Base-by-base conservation (phyloP, 1,140 invertebrate species). In the Drosophila chauvacae region DNA sequence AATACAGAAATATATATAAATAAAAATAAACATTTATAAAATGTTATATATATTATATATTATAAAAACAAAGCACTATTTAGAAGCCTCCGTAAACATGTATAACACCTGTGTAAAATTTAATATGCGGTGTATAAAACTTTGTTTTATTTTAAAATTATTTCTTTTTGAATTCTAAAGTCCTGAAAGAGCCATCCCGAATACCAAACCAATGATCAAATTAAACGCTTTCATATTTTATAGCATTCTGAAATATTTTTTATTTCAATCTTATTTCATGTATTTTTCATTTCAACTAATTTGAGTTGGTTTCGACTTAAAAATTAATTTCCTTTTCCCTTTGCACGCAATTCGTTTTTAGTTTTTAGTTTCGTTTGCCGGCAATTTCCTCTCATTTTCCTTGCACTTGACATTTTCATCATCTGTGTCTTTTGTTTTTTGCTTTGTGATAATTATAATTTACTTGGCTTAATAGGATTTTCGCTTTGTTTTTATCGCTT, bases 381-480 rank as follows among this genome's bases (percentile, higher is more conserved):
- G 37, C 26, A 51, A 45, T 77, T 58, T 62, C 20, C 18, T 37
- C n/a, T 50, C 59, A 20, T 63, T 55, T 33, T 60, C 50, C 28
- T 61, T 53, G 53, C 77, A 48, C 18, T 33, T 33, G 7, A 60
- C 71, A 71, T 63, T 58, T 57, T 23, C 23, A 20, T 28, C 48
- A 66, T 75, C 39, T 55, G 37, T 33, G 18, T 42, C 42, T 30
- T 18, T 23, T 35, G 14, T 26, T 48, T 59, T 44, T 35, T 14
- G n/a, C 16, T 51, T 35, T 39, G 64, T 86, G 76, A 68, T 80
- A 82, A 62, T 88, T 53, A 72, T 90, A 77, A 72, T 76, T 81
- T 90, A 90, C 74, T 90, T 90, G 85, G 85, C 85, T 90, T 90
- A 88, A 79, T 90, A 90, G 85, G 85, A 90, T 90, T 81, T 88